Evolutionary conservation across 2,113 vertebrate species (phyloP), one percentile per base, ranked within the genome.

Genomic region (Cnemophilus loriae): DNA sequence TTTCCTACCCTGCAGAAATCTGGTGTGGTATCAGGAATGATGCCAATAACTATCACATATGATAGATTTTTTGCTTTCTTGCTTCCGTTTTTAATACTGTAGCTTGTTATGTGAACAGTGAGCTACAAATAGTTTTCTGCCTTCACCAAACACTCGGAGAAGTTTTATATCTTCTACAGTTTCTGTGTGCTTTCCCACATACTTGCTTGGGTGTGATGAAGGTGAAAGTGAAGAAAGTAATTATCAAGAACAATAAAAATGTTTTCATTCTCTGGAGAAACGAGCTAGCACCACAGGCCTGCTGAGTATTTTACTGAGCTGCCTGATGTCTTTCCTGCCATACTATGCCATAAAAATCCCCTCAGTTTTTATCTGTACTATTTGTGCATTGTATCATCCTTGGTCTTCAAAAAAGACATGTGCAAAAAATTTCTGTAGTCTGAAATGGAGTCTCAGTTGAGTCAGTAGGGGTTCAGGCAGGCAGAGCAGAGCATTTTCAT

Each of bases 21-120:
- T 71, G 24, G 6, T 78, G 44, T 68, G 24, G 22, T 44, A 78
- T 19, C 65, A 60, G 21, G 39, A 87, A 89, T 49, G 2, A 56
- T 39, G 49, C 21, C 67, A 83, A 19, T 16, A 75, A 27, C 15
- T 15, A 37, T 27, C 61, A 56, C 0, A 0, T 12, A 24, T 37
- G 3, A n/a, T n/a, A n/a, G n/a, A n/a, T 10, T 88, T 93, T 88
- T 37, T 10, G 4, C 0, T 33, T 71, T 75, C 22, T 85, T 59
- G 1, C 17, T 84, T 74, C 9, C 2, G 1, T 19, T 8, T 84
- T 35, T 74, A 44, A 60, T 84, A 28, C 4, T n/a, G 37, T 76
- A 57, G 2, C 5, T 49, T 80, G 1, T 57, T 74, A 28, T 30
- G 7, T 49, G 55, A 87, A 35, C 4, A 52, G 3, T 49, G 20